These are phyloP conservation scores for Sinocyclocheilus maitianheensis DNA, from an alignment of 2,113 vertebrate genomes.

Conservation along the genomic window DNA sequence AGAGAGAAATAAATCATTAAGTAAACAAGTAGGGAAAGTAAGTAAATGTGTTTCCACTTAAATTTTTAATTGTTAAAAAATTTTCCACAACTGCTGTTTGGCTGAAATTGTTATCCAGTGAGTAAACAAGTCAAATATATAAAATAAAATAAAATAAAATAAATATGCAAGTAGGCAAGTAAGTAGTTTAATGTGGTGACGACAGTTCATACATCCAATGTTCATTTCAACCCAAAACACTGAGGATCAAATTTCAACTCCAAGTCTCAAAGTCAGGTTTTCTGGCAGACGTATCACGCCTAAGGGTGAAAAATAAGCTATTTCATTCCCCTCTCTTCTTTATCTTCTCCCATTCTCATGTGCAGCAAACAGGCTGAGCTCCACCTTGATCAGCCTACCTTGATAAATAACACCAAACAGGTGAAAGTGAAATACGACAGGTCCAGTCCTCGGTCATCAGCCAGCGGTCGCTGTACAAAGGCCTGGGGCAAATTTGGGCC, in stretches of 20 bases:
- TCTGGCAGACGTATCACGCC: not conserved
- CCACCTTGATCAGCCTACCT: conserved; percentile 71
- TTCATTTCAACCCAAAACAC: not conserved
- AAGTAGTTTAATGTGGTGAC: no score
- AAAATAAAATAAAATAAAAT: not conserved
- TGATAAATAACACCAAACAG: conserved; percentile 71
- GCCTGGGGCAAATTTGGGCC: conserved; percentile 72
- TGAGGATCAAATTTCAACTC: conserved; percentile 7
- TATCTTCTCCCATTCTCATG: not conserved
- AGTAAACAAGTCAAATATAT: not conserved
- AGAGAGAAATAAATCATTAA: no score
- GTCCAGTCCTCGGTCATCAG: conserved; percentile 66
- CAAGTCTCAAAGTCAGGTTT: not conserved
- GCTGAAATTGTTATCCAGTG: not conserved
- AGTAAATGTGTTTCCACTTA: no score
- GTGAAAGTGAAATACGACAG: conserved; percentile 72
- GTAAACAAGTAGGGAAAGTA: no score
- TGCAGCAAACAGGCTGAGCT: conserved; percentile 30
- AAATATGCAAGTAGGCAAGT: no score
- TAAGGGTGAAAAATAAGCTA: conserved; percentile 31
- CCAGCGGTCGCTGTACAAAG: conserved; percentile 64
- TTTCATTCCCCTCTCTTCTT: conserved; percentile 45
- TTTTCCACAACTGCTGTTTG: not conserved
- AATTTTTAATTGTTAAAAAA: no score
- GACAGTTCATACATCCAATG: not conserved